phyloP scores from a whole-genome alignment of 2,113 vertebrate genomes.

The Suncus etruscus region DNA sequence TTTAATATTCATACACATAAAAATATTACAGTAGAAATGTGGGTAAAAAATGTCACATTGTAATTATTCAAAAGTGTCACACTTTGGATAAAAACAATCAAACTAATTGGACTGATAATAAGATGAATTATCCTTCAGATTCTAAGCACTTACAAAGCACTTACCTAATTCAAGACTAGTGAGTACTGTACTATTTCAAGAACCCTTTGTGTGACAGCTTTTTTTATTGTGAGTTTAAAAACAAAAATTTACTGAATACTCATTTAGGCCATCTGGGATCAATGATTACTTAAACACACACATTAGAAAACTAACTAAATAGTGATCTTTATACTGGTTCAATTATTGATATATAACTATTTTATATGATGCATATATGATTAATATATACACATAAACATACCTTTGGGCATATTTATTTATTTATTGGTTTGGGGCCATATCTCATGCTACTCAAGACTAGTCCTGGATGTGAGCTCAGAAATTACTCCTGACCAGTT shows the following conservation, averaged over 20 bases:
- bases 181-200: constrained; percentile 33
- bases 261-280: constrained; percentile 44
- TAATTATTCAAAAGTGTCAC: constrained; percentile 13
- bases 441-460: too few species aligned
- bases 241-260: constrained; percentile 47
- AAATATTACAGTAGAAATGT: background rate
- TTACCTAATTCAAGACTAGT: background rate
- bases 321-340: background rate
- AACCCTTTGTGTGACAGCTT: constrained; percentile 4
- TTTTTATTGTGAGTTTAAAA: constrained; percentile 36
- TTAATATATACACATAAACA: background rate
- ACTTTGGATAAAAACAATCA: constrained; percentile 51
- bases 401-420: background rate
- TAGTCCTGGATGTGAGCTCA: too few species aligned
- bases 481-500: too few species aligned
- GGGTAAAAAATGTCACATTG: background rate
- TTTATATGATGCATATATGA: background rate
- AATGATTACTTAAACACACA: constrained; percentile 45
- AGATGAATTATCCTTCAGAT: constrained; percentile 35
- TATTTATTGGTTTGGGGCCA: background rate
- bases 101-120: constrained; percentile 41
- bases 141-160: constrained; percentile 15
- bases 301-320: constrained; percentile 6
- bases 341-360: background rate
- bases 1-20: background rate